Base-by-base conservation (phyloP, 1,140 invertebrate genomes). In the Diorhabda sublineata region DNA sequence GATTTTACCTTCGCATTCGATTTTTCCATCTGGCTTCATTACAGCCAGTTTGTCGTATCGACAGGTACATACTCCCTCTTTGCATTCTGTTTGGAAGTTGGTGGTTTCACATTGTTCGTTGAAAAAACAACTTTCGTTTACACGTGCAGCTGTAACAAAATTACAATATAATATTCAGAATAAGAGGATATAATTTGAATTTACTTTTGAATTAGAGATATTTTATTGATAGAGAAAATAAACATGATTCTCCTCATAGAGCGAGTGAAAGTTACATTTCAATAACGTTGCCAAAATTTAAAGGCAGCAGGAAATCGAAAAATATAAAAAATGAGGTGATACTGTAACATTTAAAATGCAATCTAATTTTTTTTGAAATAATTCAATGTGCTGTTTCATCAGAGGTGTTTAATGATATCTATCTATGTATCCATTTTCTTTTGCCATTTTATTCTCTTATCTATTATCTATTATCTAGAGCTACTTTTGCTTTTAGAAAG, bases 51-150 rank as follows among this genome's bases (percentile, higher is more conserved):
- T 89, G 76, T 93, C 91, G 82, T 90, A 93, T 59, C 87, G 86
- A 78, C 92, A 94, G 60, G 85, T 85, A 79, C 92, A 94, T 3
- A 88, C 81, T 7, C 88, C 87, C 75, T 93, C 91, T 26, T 88
- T 84, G 81, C 92, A 94, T 80, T 91, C 90, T 5, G 91, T 92
- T 81, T 90, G 87, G 61, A 82, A 83, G 58, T 88, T 86, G 66
- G 82, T 81, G 56, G 82, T 82, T 76, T 93, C 91, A 81, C 92
- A 93, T 83, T 94, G 91, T 76, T 92, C 90, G 81, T 88, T 89
- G 83, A 93, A 94, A 75, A 86, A 87, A 75, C 92, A 94, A 44
- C 88, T 86, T 75, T 92, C 90, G 83, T 93, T 93, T 72, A 93
- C 87, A 67, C 85, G 85, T 57, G 87, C 89, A 78, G 85, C 92